Evolutionary conservation across 2,797 vertebrate genomes (phyloP).

Genomic region (Dallia pectoralis): DNA sequence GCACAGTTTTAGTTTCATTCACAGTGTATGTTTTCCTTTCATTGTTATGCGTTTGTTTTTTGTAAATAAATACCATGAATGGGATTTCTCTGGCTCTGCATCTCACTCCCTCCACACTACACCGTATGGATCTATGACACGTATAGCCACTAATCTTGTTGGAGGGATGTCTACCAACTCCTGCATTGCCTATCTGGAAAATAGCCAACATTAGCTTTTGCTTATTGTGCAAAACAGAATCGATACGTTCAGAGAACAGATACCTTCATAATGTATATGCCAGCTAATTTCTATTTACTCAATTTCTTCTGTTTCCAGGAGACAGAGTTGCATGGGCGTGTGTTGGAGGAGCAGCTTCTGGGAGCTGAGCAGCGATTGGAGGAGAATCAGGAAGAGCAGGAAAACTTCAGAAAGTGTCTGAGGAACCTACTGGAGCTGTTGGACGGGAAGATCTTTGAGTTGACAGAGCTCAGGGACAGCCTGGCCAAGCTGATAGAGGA

Average conservation of each 20-base stretch:
- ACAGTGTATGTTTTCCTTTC: no score
- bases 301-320: constrained; percentile 70
- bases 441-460: constrained; percentile 99
- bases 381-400: constrained; percentile 95
- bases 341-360: constrained; percentile 90
- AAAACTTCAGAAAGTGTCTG: constrained; percentile 96
- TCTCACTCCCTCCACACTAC: no score
- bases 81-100: no score
- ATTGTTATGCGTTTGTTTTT: no score
- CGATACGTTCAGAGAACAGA: not conserved
- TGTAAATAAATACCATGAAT: no score
- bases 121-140: no score
- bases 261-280: not conserved
- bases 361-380: constrained; percentile 94
- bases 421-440: constrained; percentile 97
- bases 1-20: no score
- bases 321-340: constrained; percentile 92
- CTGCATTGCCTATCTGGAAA: no score
- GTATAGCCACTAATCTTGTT: no score
- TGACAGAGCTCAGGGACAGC: constrained; percentile 96
- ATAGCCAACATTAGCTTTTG: no score
- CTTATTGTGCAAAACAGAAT: no score
- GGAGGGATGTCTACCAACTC: no score
- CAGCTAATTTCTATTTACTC: not conserved
- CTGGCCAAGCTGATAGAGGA: constrained; percentile 95